Evolutionary conservation across 2,113 vertebrate genomes (phyloP), one percentile per base, ranked within the genome.

Genomic region (Gadus macrocephalus): DNA sequence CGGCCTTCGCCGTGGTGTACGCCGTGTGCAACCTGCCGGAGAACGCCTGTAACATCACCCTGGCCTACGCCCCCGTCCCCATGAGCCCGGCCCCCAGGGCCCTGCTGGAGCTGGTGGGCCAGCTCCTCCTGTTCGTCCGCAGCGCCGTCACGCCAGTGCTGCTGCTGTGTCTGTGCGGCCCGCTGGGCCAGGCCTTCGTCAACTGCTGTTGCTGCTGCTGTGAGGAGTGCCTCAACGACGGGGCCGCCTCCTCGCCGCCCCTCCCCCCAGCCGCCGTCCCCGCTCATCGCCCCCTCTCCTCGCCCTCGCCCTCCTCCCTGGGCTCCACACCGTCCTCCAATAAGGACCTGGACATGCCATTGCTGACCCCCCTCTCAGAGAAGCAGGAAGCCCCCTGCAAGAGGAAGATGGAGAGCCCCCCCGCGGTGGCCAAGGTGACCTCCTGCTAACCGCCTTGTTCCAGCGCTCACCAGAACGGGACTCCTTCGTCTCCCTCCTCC

Each of bases 191-290:
- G 85, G 95, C 95, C 73, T 98, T 98, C 82, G 89, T 96, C 91
- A 95, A 96, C 87, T 98, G 97, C 85, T 98, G 96, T 86, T 99
- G 97, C 83, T 99, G 97, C 90, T 99, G 96, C 85, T 98, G 96
- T 0, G 92, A 94, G 2, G 94, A 95, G 7, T 93, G 93, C 2
- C 58, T 91, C 4, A 85, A 88, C 0, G 76, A 92, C 1, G 63
- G 71, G 0, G 25, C 80, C 0, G 83, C 79, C n/a, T 81, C 88
- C 0, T 86, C 3, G 69, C 74, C 17, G 70, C 73, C 68, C 74
- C 86, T 14, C 70, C 73, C 9, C 91, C 19, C 79, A 5, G 76
- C 87, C 2, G 61, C 87, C 3, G 71, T 76, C 17, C 69, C 73
- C 68, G 75, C 86, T 14, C 70, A 73, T 3, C 0, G 64, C 73